These are phyloP conservation scores for Rhopalosiphum padi DNA, from an alignment of 1,140 invertebrate species.

Conservation along the genomic window DNA sequence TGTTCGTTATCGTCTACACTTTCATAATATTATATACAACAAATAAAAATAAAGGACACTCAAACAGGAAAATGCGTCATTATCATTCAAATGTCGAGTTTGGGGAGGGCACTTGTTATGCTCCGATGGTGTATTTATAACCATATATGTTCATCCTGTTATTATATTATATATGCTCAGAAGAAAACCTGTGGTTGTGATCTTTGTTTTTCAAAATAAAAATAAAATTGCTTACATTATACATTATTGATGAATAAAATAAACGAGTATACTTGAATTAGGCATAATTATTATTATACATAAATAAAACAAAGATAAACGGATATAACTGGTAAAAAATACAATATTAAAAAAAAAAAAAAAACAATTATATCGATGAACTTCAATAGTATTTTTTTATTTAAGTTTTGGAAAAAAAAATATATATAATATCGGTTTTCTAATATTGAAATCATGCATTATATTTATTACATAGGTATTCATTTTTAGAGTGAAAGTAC, in stretches of 20 bases:
- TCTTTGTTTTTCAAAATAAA: conserved; percentile 19
- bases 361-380: background rate
- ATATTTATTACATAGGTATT: background rate
- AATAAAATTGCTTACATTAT: background rate
- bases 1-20: conserved; percentile 39
- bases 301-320: background rate
- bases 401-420: background rate
- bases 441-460: too few relatives aligned
- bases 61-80: conserved; percentile 10
- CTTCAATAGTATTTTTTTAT: background rate
- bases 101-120: conserved; percentile 10
- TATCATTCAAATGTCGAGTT: conserved; percentile 38
- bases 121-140: background rate
- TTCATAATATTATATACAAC: background rate
- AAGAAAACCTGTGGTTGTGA: background rate
- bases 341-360: too few relatives aligned
- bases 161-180: background rate
- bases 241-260: background rate
- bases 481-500: background rate
- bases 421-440: too few relatives aligned
- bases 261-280: background rate
- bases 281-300: background rate
- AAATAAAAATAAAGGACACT: conserved; percentile 49
- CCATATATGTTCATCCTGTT: background rate
- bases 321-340: background rate